These are phyloP conservation scores for Paguma larvata DNA, from an alignment of 2,797 vertebrate genomes.

Conservation along the genomic window DNA sequence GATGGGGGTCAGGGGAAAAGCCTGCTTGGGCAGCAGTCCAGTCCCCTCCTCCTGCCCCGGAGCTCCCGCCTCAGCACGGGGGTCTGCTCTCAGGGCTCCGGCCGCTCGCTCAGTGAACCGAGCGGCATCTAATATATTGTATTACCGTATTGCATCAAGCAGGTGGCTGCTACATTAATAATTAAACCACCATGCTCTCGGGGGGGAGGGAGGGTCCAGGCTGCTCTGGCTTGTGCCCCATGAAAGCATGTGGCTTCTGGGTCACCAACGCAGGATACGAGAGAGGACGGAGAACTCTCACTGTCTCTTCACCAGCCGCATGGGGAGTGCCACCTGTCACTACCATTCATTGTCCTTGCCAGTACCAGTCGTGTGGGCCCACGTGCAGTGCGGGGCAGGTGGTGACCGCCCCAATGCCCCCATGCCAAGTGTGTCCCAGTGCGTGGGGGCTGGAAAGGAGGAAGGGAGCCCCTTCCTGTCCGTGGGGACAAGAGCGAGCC, in stretches of 20 bases:
- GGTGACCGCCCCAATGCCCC: neutral
- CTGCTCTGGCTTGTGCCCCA: rapidly evolving
- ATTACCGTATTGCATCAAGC: rapidly evolving
- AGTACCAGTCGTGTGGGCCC: too few relatives aligned
- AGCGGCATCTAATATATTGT: rapidly evolving
- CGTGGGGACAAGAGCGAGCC: neutral
- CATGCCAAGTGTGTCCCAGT: rapidly evolving
- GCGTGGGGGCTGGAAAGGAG: rapidly evolving
- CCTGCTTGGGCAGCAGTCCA: neutral
- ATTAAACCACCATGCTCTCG: neutral
- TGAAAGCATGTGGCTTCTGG: neutral
- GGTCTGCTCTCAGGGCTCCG: too few relatives aligned
- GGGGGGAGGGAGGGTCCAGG: neutral
- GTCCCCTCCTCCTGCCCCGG: too few relatives aligned
- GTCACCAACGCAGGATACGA: neutral
- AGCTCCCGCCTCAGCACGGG: neutral
- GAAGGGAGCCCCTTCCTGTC: neutral
- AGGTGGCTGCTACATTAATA: neutral
- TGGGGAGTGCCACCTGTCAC: neutral
- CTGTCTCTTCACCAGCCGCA: rapidly evolving
- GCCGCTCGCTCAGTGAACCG: rapidly evolving
- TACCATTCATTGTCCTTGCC: rapidly evolving
- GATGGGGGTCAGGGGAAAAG: neutral
- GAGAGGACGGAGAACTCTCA: neutral
- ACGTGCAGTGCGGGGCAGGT: neutral